Base-by-base conservation (phyloP, 2,113 vertebrate genomes). In the Halcyon senegalensis region DNA sequence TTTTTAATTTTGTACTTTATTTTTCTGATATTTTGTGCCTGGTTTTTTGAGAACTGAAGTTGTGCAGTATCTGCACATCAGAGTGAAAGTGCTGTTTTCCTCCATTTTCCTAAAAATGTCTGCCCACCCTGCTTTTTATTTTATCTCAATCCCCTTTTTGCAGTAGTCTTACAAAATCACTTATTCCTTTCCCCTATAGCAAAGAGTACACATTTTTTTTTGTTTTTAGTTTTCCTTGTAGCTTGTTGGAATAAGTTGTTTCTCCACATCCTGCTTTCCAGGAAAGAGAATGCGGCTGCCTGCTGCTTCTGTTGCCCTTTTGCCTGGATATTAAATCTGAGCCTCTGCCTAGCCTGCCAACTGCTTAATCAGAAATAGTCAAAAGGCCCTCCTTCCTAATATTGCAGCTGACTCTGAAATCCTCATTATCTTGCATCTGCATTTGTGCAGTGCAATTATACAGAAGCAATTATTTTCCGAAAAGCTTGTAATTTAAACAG, bases 341-440 rank as follows among this genome's bases (percentile, higher is more conserved):
- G 75, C 37, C 43, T 80, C 58, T 93, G 85, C 70, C 10, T 31
- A 80, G 84, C 72, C 82, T 95, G 92, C 94, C 91, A 93, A 77
- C 74, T 91, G 66, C 68, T 87, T 94, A 96, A 95, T 82, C 87
- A 96, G 94, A 82, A 95, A 56, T 92, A 96, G 94, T 96, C 93
- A 93, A 77, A 95, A 56, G 81, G 50, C 78, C 82, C 78, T 94
- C 77, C 84, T 94, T 87, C 70, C 72, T 91, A 67, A 87, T 91
- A 85, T 30, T 77, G 84, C 87, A 95, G 77, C 94, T 94, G 87
- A 80, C 89, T 93, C 90, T 91, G 79, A 90, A 94, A 87, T 89
- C 85, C 67, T 94, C 84, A 67, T 86, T 93, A 88, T 89, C 84
- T 91, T 91, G 64, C 44, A 93, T 94, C 95, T 91, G 74, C 93